Percentiles rank a stretch among this genome's conserved stretches.
Conservation (phyloP, 1,140 invertebrate species). For the Drosophila tropicalis region DNA sequence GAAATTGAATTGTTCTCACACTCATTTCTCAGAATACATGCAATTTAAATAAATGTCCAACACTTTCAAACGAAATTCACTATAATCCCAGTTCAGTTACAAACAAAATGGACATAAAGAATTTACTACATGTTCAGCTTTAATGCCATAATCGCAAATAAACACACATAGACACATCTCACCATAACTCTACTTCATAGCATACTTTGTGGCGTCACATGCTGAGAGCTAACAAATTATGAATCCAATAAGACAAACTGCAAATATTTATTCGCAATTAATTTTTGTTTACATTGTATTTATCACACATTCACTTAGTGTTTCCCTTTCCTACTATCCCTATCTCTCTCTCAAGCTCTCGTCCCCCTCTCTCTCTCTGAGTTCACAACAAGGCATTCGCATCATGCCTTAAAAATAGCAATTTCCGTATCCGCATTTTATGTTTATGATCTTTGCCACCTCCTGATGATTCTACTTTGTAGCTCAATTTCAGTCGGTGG, state of each 20-base stretch:
- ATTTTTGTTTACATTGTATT: slow-evolving; percentile 46
- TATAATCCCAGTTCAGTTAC: too few species aligned
- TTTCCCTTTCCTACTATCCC: not conserved
- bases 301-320: slow-evolving; percentile 17
- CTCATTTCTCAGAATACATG: not conserved
- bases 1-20: slow-evolving; percentile 7
- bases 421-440: slow-evolving; percentile 16
- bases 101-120: not conserved
- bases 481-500: slow-evolving; percentile 3
- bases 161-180: too few species aligned
- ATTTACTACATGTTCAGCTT: not conserved
- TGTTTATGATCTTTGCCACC: slow-evolving; percentile 3
- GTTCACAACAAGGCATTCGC: not conserved
- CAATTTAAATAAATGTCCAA: not conserved
- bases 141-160: not conserved
- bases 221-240: slow-evolving; percentile 37
- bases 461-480: slow-evolving; percentile 11
- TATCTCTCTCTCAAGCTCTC: too few species aligned
- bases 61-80: too few species aligned
- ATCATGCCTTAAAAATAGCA: slow-evolving; percentile 9
- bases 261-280: slow-evolving; percentile 55
- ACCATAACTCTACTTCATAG: not conserved
- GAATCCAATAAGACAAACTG: slow-evolving; percentile 33
- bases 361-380: not conserved
- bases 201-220: slow-evolving; percentile 24